Evolutionary conservation across 2,888 invertebrate genomes (phyloP), one percentile per base, ranked within the genome.

Genomic region (Endotricha flammealis): DNA sequence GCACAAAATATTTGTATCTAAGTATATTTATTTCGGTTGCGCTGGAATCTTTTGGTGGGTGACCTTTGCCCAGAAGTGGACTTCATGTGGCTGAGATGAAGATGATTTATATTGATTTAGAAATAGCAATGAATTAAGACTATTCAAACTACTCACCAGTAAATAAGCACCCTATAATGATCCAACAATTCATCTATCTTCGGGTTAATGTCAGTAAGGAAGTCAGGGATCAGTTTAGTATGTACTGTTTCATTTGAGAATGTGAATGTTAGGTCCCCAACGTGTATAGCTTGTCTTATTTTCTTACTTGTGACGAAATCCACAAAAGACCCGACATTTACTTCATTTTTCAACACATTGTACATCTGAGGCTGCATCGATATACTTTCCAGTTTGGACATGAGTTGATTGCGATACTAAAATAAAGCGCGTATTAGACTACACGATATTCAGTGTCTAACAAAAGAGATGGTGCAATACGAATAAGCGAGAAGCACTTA

Each of bases 141-240:
- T 16, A 33, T 32, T 11, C 32, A 27, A 20, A 39, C 25, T 28
- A 29, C 70, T 65, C 42, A 82, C 82, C 82, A 82, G 43, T 95
- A 95, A 48, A 95, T 88, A 39, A 95, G 68, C 11, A 94, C 89
- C 62, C 80, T 79, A 56, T 91, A 92, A 54, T 90, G 79, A 22
- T 89, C 86, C 9, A 92, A 59, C 16, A 93, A 57, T 42, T 86
- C 86, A 9, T 87, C 81, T 9, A 93, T 67, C 67, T 89, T 88
- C 0, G 87, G 73, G 12, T 90, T 88, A 2, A 91, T 87, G 0
- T 91, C 90, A 45, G 90, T 88, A 81, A 93, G 87, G 31, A 93
- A 86, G 62, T 95, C 95, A 3, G 75, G 67, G 23, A 87, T 68
- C 11, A 95, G 67, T 46, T 53, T 55, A 0, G 29, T 30, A 2